Evolutionary conservation across 2,888 invertebrate genomes (phyloP).

Genomic region (Lasiommata megera): DNA sequence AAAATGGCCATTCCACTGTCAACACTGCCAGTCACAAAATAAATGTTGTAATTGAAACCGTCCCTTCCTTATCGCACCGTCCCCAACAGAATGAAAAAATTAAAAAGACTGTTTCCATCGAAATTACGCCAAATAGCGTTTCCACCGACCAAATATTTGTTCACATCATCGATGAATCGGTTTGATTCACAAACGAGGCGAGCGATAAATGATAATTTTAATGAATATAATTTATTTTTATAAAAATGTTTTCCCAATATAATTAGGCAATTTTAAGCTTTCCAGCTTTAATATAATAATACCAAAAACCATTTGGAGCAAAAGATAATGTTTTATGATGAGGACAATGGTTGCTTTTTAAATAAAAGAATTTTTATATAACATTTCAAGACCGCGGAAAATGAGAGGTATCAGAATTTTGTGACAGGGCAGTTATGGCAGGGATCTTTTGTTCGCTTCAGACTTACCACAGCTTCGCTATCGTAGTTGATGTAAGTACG

Average conservation of each 20-base stretch:
- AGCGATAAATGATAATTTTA: background rate
- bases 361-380: conserved; percentile 6
- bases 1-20: too few species aligned
- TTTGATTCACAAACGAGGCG: background rate
- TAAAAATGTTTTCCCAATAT: background rate
- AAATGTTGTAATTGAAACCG: background rate
- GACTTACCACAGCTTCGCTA: conserved; percentile 21
- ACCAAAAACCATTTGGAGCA: conserved; percentile 1
- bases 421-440: background rate
- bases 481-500: background rate
- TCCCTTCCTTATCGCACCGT: background rate
- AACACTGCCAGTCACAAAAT: too few species aligned
- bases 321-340: conserved; percentile 17
- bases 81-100: background rate
- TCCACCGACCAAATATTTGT: background rate
- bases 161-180: background rate
- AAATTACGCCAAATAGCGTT: background rate
- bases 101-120: background rate
- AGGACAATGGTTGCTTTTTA: conserved; percentile 8
- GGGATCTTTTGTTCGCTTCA: background rate
- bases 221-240: background rate
- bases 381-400: conserved; percentile 5
- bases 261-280: background rate
- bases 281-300: background rate
- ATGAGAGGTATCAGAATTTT: conserved; percentile 14